Evolutionary conservation across 2,797 vertebrate species (phyloP).

Genomic region (Manis pentadactyla): DNA sequence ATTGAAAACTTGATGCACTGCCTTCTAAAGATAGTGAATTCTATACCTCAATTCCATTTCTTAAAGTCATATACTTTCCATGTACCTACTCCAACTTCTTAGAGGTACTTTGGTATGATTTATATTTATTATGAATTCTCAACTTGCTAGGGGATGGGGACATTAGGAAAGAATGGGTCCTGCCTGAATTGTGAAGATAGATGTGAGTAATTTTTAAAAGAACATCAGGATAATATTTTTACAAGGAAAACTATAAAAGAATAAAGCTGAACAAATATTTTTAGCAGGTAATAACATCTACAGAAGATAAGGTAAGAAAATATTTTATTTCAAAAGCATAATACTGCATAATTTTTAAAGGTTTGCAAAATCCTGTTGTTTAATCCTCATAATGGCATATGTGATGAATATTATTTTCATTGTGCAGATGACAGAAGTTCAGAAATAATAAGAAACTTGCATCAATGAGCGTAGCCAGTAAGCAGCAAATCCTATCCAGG

Average conservation of each 20-base stretch:
- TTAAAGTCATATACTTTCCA: not conserved
- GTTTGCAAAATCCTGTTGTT: not conserved
- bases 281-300: not conserved
- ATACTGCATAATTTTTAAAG: not conserved
- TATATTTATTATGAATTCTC: not conserved
- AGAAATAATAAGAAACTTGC: not conserved
- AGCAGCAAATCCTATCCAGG: not conserved
- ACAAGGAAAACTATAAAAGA: not conserved
- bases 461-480: not conserved
- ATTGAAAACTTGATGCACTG: not conserved
- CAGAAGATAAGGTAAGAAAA: not conserved
- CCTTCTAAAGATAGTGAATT: not conserved
- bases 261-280: not conserved
- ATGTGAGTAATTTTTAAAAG: not conserved
- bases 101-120: not conserved
- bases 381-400: not conserved
- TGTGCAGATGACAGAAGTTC: not conserved
- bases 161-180: not conserved
- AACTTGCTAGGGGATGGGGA: not conserved
- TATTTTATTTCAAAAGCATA: not conserved
- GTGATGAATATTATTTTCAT: not conserved
- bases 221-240: not conserved
- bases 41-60: not conserved
- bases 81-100: not conserved
- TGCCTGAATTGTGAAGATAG: not conserved